A percentile compares a stretch with the other conserved stretches of the same genome.
Conservation (phyloP, 2,888 invertebrate species). For the Meganola albula region DNA sequence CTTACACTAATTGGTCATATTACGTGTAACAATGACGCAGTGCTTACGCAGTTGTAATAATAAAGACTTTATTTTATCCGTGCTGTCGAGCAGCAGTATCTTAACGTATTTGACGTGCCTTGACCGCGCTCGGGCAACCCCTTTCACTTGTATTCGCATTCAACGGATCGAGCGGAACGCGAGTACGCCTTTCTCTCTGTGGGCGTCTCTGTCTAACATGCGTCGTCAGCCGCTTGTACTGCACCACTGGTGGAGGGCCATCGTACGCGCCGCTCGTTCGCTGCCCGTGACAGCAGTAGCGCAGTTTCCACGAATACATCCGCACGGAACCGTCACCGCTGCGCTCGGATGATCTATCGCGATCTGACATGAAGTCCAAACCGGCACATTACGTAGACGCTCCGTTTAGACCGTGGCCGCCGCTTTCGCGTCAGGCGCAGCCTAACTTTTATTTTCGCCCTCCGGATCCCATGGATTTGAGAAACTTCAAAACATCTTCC, state of each 20-base stretch:
- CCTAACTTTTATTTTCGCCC: constrained; percentile 72
- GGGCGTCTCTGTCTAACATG: constrained; percentile 68
- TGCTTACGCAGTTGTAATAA: no score
- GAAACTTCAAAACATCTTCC: constrained; percentile 66
- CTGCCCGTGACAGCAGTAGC: constrained; percentile 62
- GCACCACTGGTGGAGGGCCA: constrained; percentile 57
- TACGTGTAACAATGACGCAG: no score
- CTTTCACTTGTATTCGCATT: constrained; percentile 73
- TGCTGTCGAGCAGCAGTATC: no score
- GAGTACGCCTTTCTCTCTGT: constrained; percentile 71
- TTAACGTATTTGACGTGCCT: constrained; percentile 47
- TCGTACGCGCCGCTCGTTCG: constrained; percentile 49
- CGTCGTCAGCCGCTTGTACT: constrained; percentile 45
- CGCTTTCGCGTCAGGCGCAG: constrained; percentile 76
- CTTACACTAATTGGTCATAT: no score
- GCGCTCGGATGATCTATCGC: constrained; percentile 67
- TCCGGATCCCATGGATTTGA: constrained; percentile 68
- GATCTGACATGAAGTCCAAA: constrained; percentile 82
- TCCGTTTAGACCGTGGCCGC: constrained; percentile 81
- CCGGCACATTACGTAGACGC: constrained; percentile 71
- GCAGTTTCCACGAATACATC: constrained; percentile 65
- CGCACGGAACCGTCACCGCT: constrained; percentile 64
- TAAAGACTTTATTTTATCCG: no score
- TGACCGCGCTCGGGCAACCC: constrained; percentile 68
- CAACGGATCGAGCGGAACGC: constrained; percentile 67